Evolutionary conservation across 2,797 vertebrate species (phyloP).

Genomic region (Clangula hyemalis): DNA sequence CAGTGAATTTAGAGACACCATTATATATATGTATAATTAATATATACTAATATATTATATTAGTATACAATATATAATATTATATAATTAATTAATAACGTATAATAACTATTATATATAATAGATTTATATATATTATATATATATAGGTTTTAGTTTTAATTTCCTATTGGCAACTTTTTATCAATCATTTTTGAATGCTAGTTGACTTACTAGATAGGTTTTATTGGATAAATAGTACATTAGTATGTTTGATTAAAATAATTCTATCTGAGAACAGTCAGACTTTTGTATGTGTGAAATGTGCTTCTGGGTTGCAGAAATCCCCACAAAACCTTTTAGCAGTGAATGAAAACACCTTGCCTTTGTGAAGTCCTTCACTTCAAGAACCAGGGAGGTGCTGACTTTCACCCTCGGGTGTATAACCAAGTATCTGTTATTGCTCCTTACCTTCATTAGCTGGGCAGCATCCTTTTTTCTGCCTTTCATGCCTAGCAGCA

Average conservation of each 20-base stretch:
- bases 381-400: background rate
- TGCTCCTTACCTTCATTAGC: background rate
- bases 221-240: background rate
- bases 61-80: too few species aligned
- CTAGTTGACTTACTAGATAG: background rate
- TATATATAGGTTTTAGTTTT: background rate
- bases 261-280: background rate
- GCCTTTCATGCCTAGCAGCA: background rate
- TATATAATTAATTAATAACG: too few species aligned
- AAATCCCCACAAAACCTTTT: background rate
- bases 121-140: too few species aligned
- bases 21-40: too few species aligned
- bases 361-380: background rate
- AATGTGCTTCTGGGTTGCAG: background rate
- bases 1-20: background rate
- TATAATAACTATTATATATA: too few species aligned
- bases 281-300: background rate
- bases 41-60: too few species aligned
- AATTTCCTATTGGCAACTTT: background rate
- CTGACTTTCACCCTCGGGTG: background rate
- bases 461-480: background rate
- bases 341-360: background rate
- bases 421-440: rapidly evolving
- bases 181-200: background rate
- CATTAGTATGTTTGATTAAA: background rate